These are phyloP conservation scores for Bucco capensis DNA, from an alignment of 2,113 vertebrate genomes.

Conservation along the genomic window DNA sequence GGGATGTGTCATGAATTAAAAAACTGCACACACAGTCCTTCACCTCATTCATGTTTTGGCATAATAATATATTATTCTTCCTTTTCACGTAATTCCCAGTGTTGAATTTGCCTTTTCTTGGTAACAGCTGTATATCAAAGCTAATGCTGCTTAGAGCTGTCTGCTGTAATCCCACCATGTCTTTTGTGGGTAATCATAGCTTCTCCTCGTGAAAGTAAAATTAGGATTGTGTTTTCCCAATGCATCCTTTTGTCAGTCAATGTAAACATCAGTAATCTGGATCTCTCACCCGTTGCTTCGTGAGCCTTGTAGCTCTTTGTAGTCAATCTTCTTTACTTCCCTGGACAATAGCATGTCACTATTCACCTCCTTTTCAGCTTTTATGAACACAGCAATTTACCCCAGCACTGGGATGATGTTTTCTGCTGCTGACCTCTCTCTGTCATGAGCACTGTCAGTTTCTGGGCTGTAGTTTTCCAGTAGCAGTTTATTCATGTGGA, in stretches of 20 bases:
- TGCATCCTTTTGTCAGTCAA: not conserved
- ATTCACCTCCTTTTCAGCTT: not conserved
- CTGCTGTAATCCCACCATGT: not conserved
- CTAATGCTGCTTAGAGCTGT: not conserved
- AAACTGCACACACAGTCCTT: not conserved
- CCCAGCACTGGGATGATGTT: not conserved
- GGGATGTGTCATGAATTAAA: not conserved
- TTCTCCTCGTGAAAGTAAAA: not conserved
- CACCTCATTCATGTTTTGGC: not conserved
- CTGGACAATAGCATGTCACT: not conserved
- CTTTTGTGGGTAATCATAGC: not conserved
- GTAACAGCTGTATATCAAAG: not conserved
- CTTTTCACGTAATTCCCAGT: not conserved
- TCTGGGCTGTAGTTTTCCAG: not conserved
- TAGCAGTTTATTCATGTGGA: not conserved
- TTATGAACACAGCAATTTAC: no score
- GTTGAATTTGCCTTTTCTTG: not conserved
- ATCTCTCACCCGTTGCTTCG: not conserved
- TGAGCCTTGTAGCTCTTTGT: not conserved
- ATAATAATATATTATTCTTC: not conserved
- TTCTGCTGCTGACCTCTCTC: not conserved
- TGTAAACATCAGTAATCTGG: rapidly evolving
- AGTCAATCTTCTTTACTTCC: not conserved
- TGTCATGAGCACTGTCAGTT: not conserved
- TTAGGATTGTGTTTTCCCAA: not conserved